Evolutionary conservation across 2,888 invertebrate species (phyloP).

Genomic region (Tillus elongatus): DNA sequence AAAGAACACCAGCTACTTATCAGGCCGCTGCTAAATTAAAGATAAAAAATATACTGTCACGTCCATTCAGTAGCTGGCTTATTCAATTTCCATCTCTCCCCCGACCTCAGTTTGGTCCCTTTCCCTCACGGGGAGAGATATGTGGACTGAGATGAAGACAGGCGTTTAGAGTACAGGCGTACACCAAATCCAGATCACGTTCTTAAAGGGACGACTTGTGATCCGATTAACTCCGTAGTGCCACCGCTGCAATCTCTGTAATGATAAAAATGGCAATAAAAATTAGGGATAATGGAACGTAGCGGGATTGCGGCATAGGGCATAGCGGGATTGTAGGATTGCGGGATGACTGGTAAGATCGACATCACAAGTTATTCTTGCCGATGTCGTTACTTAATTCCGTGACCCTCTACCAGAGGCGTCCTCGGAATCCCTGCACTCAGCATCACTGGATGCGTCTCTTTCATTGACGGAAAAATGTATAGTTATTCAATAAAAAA

Average conservation of each 20-base stretch:
- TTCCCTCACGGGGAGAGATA: slow-evolving; percentile 31
- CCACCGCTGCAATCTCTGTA: slow-evolving; percentile 42
- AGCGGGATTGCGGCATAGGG: too few species aligned
- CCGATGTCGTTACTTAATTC: too few species aligned
- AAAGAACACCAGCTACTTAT: slow-evolving; percentile 35
- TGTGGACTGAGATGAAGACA: slow-evolving; percentile 37
- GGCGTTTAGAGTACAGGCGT: too few species aligned
- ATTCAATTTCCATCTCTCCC: slow-evolving; percentile 40
- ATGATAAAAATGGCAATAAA: slow-evolving; percentile 45
- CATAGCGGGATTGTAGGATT: too few species aligned
- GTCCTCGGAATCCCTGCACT: too few species aligned
- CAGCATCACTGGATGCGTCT: too few species aligned
- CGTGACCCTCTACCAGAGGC: too few species aligned
- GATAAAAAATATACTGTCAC: slow-evolving; percentile 43
- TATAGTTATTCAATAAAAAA: too few species aligned
- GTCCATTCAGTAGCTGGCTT: slow-evolving; percentile 40
- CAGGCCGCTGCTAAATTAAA: slow-evolving; percentile 42
- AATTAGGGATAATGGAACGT: slow-evolving; percentile 42
- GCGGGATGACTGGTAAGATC: too few species aligned
- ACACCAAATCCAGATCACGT: slow-evolving; percentile 42
- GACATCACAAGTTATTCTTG: too few species aligned
- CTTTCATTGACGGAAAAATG: too few species aligned
- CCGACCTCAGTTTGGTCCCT: too few species aligned
- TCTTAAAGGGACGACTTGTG: slow-evolving; percentile 41
- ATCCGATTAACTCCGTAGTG: slow-evolving; percentile 42